A percentile compares a stretch with the other conserved stretches of the same genome.
Conservation (phyloP, 2,113 vertebrate species). For the Epinephelus cyanopodus region DNA sequence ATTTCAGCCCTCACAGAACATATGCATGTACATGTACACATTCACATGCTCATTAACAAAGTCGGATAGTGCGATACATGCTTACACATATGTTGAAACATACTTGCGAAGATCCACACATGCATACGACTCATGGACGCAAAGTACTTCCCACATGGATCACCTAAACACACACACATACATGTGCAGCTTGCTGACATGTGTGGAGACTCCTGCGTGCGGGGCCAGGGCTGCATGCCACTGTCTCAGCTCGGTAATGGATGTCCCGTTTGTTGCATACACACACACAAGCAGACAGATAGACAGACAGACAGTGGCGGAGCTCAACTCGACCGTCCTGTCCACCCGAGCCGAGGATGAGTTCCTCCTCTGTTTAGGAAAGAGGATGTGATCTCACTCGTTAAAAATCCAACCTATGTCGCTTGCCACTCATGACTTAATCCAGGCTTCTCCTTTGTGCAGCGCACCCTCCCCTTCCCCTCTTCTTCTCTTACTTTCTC, state of each 20-base stretch:
- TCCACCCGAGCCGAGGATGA: constrained; percentile 81
- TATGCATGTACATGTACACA: constrained; percentile 8
- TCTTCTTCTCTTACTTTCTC: constrained; percentile 63
- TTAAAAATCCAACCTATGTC: constrained; percentile 92
- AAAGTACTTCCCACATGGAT: constrained; percentile 29
- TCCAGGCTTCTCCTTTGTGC: constrained; percentile 88
- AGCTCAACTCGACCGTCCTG: constrained; percentile 72
- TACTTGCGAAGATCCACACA: constrained; percentile 18
- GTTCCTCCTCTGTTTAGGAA: constrained; percentile 88
- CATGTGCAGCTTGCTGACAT: constrained; percentile 68
- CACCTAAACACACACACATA: constrained; percentile 34
- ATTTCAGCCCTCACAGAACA: constrained; percentile 26
- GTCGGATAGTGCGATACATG: not conserved
- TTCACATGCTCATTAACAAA: constrained; percentile 18
- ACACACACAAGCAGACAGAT: constrained; percentile 33
- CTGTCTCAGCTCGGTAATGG: constrained; percentile 71
- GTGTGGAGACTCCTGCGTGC: constrained; percentile 64
- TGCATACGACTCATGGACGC: not conserved
- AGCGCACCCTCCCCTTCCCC: constrained; percentile 67
- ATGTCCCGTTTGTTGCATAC: constrained; percentile 65
- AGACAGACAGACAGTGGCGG: constrained; percentile 67
- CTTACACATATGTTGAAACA: constrained; percentile 20
- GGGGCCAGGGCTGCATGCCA: constrained; percentile 63
- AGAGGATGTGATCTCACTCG: constrained; percentile 94
- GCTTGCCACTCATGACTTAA: constrained; percentile 90